These are phyloP conservation scores for Diadophis punctatus DNA, from an alignment of 2,113 vertebrate genomes.

Conservation along the genomic window DNA sequence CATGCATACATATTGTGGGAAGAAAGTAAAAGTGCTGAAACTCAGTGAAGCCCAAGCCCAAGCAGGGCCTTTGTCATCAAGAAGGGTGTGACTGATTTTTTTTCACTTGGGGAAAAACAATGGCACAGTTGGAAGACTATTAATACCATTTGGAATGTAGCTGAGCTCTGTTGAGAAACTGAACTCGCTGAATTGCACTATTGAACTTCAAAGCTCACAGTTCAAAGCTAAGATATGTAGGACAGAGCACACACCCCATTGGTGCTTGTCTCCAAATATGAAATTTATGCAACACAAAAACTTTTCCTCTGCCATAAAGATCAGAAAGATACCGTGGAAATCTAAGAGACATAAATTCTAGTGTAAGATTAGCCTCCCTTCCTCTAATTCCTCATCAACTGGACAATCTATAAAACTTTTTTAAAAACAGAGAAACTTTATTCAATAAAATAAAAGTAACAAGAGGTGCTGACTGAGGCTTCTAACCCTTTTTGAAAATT, in stretches of 20 bases:
- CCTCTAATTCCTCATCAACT: not conserved
- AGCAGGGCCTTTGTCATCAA: not conserved
- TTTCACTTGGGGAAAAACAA: not conserved
- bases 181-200: not conserved
- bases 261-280: not conserved
- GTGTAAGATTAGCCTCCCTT: not conserved
- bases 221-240: not conserved
- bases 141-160: not conserved
- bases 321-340: not conserved
- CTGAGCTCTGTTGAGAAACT: not conserved
- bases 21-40: not conserved
- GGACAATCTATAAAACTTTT: not conserved
- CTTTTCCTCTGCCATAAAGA: not conserved
- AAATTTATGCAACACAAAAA: not conserved
- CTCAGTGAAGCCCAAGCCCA: not conserved
- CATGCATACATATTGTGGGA: not conserved
- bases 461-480: not conserved
- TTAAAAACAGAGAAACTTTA: not conserved
- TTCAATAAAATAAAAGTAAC: not conserved
- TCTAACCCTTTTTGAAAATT: not conserved
- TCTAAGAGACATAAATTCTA: not conserved
- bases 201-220: constrained; percentile 9
- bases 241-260: not conserved
- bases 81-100: not conserved
- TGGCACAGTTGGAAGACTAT: not conserved